phyloP scores from a whole-genome alignment of 1,140 invertebrate species.

The Branchinecta lindahli region DNA sequence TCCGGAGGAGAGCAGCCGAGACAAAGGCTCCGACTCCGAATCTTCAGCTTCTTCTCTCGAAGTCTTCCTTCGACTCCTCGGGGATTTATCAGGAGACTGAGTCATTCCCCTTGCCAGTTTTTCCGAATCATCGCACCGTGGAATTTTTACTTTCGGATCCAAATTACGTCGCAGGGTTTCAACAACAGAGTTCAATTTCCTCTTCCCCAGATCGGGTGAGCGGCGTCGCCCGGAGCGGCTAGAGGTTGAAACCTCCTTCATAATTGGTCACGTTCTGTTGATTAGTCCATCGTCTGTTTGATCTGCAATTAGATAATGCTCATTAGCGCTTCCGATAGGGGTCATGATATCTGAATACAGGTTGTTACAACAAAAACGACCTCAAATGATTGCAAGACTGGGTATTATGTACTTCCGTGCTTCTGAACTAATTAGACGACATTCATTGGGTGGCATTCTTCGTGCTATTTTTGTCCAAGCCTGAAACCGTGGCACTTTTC shows the following conservation, averaged over 20 bases:
- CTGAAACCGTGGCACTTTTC: no score
- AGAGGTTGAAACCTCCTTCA: neutral
- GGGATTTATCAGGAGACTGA: neutral
- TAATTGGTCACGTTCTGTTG: neutral
- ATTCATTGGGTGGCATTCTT: no score
- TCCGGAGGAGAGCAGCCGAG: neutral
- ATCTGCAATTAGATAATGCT: no score
- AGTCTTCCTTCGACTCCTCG: neutral
- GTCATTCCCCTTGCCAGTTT: neutral
- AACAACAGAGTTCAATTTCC: neutral
- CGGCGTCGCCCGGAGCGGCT: neutral
- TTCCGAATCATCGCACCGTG: neutral
- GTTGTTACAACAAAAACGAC: no score
- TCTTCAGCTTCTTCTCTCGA: neutral
- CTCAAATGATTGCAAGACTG: no score
- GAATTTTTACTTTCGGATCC: neutral
- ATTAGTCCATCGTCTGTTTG: no score
- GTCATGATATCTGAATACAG: no score
- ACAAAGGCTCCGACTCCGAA: slow-evolving; percentile 9
- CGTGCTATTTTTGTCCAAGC: no score
- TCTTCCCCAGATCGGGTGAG: neutral
- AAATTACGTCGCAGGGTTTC: neutral
- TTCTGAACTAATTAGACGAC: no score
- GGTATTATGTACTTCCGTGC: no score
- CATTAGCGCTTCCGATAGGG: no score